Percentiles rank a stretch among this genome's conserved stretches.
Evolutionary conservation across 1,140 invertebrate species (phyloP).

Genomic region (Whitmania pigra): DNA sequence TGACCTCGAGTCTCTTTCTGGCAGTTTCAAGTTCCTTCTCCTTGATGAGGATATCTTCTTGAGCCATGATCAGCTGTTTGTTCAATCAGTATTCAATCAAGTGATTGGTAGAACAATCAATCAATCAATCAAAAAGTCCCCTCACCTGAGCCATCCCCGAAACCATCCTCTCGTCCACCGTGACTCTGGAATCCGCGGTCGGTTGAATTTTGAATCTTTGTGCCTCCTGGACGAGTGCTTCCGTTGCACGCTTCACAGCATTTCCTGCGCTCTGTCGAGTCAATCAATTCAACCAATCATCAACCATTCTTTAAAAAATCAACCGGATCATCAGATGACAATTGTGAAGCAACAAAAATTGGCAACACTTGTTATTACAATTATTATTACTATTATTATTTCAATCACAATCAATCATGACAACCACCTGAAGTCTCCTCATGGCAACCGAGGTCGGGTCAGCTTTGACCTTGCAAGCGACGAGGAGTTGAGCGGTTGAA

Average conservation of each 20-base stretch:
- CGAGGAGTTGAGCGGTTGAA: conserved; percentile 86
- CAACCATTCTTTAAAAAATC: too few relatives aligned
- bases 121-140: not conserved
- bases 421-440: conserved; percentile 59
- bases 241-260: conserved; percentile 90
- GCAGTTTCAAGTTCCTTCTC: conserved; percentile 87
- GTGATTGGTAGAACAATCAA: conserved; percentile 8
- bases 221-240: conserved; percentile 84
- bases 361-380: too few relatives aligned
- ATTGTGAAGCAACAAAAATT: too few relatives aligned
- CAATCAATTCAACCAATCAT: not conserved
- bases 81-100: not conserved
- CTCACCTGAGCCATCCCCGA: conserved; percentile 52
- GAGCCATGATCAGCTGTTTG: conserved; percentile 43
- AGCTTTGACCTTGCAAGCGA: conserved; percentile 95
- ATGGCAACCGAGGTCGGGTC: conserved; percentile 86
- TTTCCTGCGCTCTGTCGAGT: conserved; percentile 69
- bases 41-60: conserved; percentile 70
- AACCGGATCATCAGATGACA: too few relatives aligned
- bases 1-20: conserved; percentile 58
- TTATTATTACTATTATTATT: too few relatives aligned
- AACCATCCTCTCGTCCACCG: conserved; percentile 80
- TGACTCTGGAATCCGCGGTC: conserved; percentile 69
- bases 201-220: conserved; percentile 73
- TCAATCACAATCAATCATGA: too few relatives aligned